These are phyloP conservation scores for Pseudorhombus dupliciocellatus DNA, from an alignment of 2,113 vertebrate genomes.

Conservation along the genomic window DNA sequence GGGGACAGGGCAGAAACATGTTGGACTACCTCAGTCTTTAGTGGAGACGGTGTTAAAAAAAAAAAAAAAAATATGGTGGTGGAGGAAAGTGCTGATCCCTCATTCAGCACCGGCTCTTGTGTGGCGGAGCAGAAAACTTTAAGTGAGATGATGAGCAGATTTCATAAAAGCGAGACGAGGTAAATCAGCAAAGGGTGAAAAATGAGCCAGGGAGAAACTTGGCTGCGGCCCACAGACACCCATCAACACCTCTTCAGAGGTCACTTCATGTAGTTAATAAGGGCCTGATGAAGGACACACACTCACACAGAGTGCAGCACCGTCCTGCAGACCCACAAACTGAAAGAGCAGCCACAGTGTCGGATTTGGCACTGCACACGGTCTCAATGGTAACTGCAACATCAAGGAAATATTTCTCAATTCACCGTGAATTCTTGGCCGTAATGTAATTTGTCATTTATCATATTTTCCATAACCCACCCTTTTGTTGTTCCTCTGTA, in stretches of 20 bases:
- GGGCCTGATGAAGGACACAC: conserved; percentile 73
- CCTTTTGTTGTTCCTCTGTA: not conserved
- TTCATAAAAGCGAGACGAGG: conserved; percentile 37
- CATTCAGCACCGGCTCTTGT: not conserved
- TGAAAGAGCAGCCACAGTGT: conserved; percentile 55
- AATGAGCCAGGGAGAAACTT: conserved; percentile 50
- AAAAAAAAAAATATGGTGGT: not conserved
- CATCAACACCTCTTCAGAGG: conserved; percentile 80
- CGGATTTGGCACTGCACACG: conserved; percentile 47
- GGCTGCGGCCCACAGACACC: conserved; percentile 56
- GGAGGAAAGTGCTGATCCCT: conserved; percentile 2
- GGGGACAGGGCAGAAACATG: conserved; percentile 21
- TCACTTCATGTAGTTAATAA: conserved; percentile 82
- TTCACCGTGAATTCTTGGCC: not conserved
- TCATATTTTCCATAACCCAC: conserved; percentile 18
- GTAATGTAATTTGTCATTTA: conserved; percentile 13
- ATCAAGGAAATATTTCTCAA: not conserved
- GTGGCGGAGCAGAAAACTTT: not conserved
- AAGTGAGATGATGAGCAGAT: conserved; percentile 31
- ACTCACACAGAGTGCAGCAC: conserved; percentile 18
- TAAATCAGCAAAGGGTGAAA: conserved; percentile 27
- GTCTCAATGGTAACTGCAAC: conserved; percentile 24
- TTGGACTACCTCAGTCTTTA: conserved; percentile 16
- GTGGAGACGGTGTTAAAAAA: conserved; percentile 38
- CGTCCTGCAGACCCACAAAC: not conserved